Evolutionary conservation across 2,888 invertebrate genomes (phyloP), one percentile per base, ranked within the genome.

Genomic region (Diarsia brunnea): DNA sequence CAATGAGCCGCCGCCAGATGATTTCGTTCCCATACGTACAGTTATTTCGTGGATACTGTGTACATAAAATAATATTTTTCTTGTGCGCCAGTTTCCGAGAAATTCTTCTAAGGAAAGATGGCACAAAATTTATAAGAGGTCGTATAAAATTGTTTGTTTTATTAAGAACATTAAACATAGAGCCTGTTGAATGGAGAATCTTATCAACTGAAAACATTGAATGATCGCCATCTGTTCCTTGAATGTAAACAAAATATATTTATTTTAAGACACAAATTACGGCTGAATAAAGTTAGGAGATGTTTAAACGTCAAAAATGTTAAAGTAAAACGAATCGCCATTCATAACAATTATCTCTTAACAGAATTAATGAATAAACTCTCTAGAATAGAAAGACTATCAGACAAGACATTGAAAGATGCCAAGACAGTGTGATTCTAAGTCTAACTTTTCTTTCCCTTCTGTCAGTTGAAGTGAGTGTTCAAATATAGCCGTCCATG

Each of bases 11-110:
- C 81, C 88, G 88, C 78, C 93, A 93, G 92, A 91, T 93, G 93
- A 92, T 89, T 90, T 82, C 68, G 91, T 92, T 93, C 93, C 93
- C 93, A 93, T 89, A 92, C 92, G 89, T 88, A 88, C 88, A 89
- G 89, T 89, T 90, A 86, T 88, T 86, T 81, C 75, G 80, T 81
- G 81, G 84, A 87, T 87, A 83, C 87, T 87, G 89, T 90, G 87
- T 91, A 91, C 89, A 89, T 88, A 84, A 76, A 89, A 89, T 88
- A 91, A 90, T 90, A 90, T 92, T 92, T 89, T 91, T 87, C 85
- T 85, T 87, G 80, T 69, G 75, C 81, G 78, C 84, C 78, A 71
- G 64, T 77, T 79, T 70, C 69, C 12, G 73, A 78, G 73, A 78
- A 74, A 69, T 69, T 73, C 69, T 74, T 81, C 76, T 77, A 74